Conservation (phyloP, 2,888 invertebrate species). For the Drosophila siamana region DNA sequence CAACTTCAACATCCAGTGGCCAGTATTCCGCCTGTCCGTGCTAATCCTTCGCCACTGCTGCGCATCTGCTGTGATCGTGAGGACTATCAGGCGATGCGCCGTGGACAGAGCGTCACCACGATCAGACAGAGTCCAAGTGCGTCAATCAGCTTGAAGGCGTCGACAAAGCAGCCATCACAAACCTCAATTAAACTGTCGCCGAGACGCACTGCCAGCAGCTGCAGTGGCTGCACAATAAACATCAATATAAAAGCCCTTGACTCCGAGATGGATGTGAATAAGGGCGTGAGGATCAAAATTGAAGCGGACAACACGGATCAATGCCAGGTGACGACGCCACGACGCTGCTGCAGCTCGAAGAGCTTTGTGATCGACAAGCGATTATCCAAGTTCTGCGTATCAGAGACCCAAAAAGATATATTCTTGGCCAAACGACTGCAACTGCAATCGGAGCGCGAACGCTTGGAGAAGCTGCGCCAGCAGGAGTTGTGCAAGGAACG, state of each 20-base stretch:
- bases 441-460: slow-evolving; percentile 11
- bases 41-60: slow-evolving; percentile 36
- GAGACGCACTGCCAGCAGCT: slow-evolving; percentile 39
- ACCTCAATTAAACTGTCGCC: slow-evolving; percentile 22
- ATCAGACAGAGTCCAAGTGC: slow-evolving; percentile 6
- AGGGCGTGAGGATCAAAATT: slow-evolving; percentile 73
- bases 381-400: slow-evolving; percentile 64
- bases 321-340: background rate
- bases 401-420: slow-evolving; percentile 4
- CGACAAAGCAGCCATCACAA: slow-evolving; percentile 15
- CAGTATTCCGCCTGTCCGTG: background rate
- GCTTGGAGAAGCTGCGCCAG: slow-evolving; percentile 16
- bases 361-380: slow-evolving; percentile 67
- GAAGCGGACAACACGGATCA: slow-evolving; percentile 58
- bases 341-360: slow-evolving; percentile 11
- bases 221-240: slow-evolving; percentile 75
- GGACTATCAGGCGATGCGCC: slow-evolving; percentile 29
- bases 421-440: slow-evolving; percentile 11
- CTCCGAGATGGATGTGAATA: slow-evolving; percentile 37
- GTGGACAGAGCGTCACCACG: slow-evolving; percentile 29
- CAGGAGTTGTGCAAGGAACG: slow-evolving; percentile 31
- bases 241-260: slow-evolving; percentile 68
- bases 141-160: slow-evolving; percentile 14
- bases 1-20: slow-evolving; percentile 4
- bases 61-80: slow-evolving; percentile 47